Evolutionary conservation across 1,140 invertebrate genomes (phyloP).

Genomic region (Doryteuthis pealeii): DNA sequence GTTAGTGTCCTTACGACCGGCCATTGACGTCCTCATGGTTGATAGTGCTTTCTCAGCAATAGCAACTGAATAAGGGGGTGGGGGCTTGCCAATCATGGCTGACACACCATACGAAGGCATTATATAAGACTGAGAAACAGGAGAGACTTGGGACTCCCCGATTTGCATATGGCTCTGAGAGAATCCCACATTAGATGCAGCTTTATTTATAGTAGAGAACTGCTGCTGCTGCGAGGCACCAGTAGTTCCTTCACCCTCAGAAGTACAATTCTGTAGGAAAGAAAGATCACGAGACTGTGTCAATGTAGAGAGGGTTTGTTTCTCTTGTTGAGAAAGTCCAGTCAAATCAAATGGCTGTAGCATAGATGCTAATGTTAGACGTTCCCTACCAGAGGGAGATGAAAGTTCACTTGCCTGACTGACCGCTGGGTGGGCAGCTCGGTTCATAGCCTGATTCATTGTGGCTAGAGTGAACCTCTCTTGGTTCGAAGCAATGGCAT

Average conservation of each 20-base stretch:
- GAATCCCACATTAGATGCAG: neutral
- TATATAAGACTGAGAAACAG: conserved; percentile 1
- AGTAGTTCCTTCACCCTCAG: neutral
- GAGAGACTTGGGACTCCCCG: neutral
- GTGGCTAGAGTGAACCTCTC: neutral
- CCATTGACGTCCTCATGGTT: neutral
- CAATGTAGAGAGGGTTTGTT: neutral
- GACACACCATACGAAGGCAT: neutral
- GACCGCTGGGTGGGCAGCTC: neutral
- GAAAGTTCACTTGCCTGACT: neutral
- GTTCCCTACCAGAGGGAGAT: neutral
- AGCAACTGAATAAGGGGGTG: conserved; percentile 8
- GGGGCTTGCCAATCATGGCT: neutral
- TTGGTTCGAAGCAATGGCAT: neutral
- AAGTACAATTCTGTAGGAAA: neutral
- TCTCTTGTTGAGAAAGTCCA: neutral
- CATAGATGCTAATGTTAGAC: neutral
- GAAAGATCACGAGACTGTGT: neutral
- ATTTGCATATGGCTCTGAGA: neutral
- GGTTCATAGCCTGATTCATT: neutral
- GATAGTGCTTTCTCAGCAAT: conserved; percentile 7
- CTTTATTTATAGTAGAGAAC: neutral
- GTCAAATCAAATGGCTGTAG: neutral
- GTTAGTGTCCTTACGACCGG: neutral
- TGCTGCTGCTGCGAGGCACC: neutral